A percentile compares a stretch with the other conserved stretches of the same genome.
Conservation (phyloP, 1,140 invertebrate genomes). For the Stratiolaelaps scimitus region DNA sequence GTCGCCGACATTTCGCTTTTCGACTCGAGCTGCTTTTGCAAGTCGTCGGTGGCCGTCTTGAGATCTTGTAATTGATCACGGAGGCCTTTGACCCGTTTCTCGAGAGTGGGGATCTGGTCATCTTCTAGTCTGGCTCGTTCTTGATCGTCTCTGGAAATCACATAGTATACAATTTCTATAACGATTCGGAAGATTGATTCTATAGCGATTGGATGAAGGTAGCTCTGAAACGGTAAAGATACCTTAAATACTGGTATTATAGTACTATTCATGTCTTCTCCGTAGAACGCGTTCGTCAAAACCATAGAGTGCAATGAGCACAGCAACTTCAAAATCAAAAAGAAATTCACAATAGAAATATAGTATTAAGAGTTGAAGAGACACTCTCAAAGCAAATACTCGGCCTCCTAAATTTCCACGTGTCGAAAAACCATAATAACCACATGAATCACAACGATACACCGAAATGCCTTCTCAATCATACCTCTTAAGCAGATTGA, state of each 20-base stretch:
- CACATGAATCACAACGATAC: not conserved
- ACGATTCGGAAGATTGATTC: not conserved
- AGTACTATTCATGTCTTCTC: too few species aligned
- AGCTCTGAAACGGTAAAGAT: not conserved
- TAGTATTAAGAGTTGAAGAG: too few species aligned
- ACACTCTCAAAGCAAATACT: too few species aligned
- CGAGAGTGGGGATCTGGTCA: not conserved
- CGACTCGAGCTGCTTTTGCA: not conserved
- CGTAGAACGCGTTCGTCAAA: too few species aligned
- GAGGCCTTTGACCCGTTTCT: not conserved
- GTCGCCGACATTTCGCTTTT: conserved; percentile 1
- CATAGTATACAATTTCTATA: not conserved
- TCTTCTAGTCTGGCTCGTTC: not conserved
- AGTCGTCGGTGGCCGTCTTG: not conserved
- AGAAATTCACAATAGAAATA: too few species aligned
- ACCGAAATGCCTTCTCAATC: too few species aligned
- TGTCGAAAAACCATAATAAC: not conserved
- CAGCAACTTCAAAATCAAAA: too few species aligned
- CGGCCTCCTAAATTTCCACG: too few species aligned
- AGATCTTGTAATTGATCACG: not conserved
- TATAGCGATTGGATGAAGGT: not conserved
- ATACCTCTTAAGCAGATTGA: conserved; percentile 23
- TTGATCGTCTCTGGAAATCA: not conserved
- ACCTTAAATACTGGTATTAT: too few species aligned
- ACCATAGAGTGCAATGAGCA: too few species aligned